Evolutionary conservation across 2,113 vertebrate genomes (phyloP).

Genomic region (Macroglossus sobrinus): DNA sequence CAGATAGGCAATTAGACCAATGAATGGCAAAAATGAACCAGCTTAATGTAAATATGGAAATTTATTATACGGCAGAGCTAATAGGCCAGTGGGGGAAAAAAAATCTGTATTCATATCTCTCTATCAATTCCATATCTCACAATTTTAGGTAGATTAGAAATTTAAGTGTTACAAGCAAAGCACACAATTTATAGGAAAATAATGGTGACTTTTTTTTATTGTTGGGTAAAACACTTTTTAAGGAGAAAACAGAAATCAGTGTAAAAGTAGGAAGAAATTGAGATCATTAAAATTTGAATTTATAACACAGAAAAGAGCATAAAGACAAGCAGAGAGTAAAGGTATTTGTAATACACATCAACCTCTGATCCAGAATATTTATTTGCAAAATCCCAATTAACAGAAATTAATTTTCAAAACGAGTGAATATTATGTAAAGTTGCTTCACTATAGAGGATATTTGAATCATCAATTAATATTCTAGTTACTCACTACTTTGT

Average conservation of each 20-base stretch:
- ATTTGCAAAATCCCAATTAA: neutral
- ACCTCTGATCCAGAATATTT: neutral
- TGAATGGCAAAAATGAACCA: neutral
- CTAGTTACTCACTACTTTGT: neutral
- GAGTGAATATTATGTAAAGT: neutral
- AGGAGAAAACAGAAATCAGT: neutral
- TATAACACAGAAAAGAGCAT: neutral
- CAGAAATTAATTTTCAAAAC: neutral
- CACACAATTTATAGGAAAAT: neutral
- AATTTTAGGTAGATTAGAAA: neutral
- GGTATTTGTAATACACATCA: neutral
- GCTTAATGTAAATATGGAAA: neutral
- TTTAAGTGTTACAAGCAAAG: neutral
- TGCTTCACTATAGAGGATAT: neutral
- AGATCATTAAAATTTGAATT: neutral
- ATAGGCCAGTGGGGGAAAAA: neutral
- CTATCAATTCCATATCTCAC: too few species aligned
- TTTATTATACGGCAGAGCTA: neutral
- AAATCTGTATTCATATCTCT: neutral
- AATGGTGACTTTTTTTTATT: neutral
- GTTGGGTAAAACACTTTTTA: neutral
- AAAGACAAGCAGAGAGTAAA: neutral
- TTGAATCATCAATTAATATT: neutral
- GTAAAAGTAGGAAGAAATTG: neutral
- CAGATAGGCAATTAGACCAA: neutral